A percentile compares a stretch with the other conserved stretches of the same genome.
Conservation (phyloP, 1,140 invertebrate genomes). For the Achatina immaculata region DNA sequence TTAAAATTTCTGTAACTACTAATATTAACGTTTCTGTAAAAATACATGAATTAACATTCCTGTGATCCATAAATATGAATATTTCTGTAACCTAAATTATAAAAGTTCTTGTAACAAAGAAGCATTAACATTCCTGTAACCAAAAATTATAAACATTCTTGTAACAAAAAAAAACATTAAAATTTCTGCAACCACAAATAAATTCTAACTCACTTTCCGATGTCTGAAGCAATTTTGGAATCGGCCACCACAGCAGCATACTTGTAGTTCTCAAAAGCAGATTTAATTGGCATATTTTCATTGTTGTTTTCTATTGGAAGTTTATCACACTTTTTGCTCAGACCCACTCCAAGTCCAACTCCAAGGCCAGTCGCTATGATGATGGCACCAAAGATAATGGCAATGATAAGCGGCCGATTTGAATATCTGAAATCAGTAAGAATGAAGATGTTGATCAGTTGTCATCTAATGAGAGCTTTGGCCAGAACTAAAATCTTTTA, state of each 20-base stretch:
- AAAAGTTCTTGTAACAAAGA: too few species aligned
- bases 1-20: too few species aligned
- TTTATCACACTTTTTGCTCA: conserved; percentile 8
- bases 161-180: too few species aligned
- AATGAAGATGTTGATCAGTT: background rate
- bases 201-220: conserved; percentile 31
- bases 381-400: conserved; percentile 36
- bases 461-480: too few species aligned
- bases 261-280: conserved; percentile 1
- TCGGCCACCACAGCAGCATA: conserved; percentile 33
- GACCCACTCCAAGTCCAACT: conserved; percentile 30
- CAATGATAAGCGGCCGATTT: background rate
- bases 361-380: conserved; percentile 35
- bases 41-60: too few species aligned
- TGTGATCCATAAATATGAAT: too few species aligned
- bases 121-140: too few species aligned
- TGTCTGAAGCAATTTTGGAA: conserved; percentile 29
- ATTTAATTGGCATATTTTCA: conserved; percentile 8
- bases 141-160: too few species aligned
- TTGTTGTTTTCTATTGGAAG: background rate
- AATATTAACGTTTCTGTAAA: too few species aligned
- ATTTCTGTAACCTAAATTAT: too few species aligned
- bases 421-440: background rate
- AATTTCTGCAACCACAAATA: too few species aligned
- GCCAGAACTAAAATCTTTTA: too few species aligned